Percentiles rank a stretch among this genome's conserved stretches.
Conservation (phyloP, 2,888 invertebrate genomes). For the Dinocampus coccinellae region DNA sequence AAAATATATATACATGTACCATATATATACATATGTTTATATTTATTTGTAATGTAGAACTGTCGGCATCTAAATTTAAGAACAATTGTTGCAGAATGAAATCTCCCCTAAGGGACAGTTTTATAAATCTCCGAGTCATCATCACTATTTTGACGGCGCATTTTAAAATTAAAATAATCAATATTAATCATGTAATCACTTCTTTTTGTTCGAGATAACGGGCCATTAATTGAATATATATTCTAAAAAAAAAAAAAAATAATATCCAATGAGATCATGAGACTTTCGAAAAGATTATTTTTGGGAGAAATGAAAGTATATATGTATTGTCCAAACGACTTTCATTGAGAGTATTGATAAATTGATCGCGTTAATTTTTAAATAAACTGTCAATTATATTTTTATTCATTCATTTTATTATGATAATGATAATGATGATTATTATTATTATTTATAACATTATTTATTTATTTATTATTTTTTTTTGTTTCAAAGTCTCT, state of each 20-base stretch:
- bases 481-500: slow-evolving; percentile 14
- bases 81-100: slow-evolving; percentile 60
- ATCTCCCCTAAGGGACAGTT: slow-evolving; percentile 68
- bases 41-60: slow-evolving; percentile 54
- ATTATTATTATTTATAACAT: no score
- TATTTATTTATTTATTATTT: slow-evolving; percentile 31
- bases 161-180: slow-evolving; percentile 41
- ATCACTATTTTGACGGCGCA: slow-evolving; percentile 45
- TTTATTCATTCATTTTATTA: slow-evolving; percentile 34
- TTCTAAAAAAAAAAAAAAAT: background rate
- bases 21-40: no score
- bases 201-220: slow-evolving; percentile 47
- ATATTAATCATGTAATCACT: slow-evolving; percentile 44
- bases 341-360: background rate
- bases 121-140: slow-evolving; percentile 49
- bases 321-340: background rate
- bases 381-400: background rate
- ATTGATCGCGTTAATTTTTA: background rate
- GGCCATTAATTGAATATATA: slow-evolving; percentile 43
- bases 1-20: slow-evolving; percentile 45
- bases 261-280: slow-evolving; percentile 9
- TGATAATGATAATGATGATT: no score
- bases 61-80: slow-evolving; percentile 66
- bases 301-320: slow-evolving; percentile 11
- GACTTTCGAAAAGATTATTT: slow-evolving; percentile 14